Evolutionary conservation across 1,140 invertebrate species (phyloP).

Genomic region (Drosophila nasuta): DNA sequence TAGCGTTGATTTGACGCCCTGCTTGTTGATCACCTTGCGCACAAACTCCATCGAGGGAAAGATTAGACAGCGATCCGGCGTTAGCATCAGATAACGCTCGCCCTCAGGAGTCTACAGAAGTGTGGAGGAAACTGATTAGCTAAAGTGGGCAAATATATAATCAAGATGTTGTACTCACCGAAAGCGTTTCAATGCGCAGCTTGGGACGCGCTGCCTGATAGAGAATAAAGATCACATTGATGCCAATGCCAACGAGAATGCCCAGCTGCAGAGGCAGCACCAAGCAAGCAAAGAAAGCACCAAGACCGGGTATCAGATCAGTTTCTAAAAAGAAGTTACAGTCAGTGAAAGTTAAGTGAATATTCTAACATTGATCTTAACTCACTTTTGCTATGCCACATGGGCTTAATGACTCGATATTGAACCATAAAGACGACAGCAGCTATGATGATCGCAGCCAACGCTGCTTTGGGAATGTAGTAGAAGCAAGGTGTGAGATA

Average conservation of each 20-base stretch:
- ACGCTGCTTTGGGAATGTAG: slow-evolving; percentile 92
- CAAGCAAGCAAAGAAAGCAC: slow-evolving; percentile 94
- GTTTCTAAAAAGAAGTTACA: slow-evolving; percentile 87
- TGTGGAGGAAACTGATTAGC: not conserved
- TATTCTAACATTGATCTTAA: not conserved
- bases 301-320: slow-evolving; percentile 92
- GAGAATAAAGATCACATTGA: slow-evolving; percentile 94
- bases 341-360: not conserved
- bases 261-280: slow-evolving; percentile 94
- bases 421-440: slow-evolving; percentile 95
- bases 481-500: slow-evolving; percentile 92
- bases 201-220: slow-evolving; percentile 96
- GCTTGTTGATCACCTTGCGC: slow-evolving; percentile 92
- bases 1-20: slow-evolving; percentile 88
- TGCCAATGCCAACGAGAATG: slow-evolving; percentile 94
- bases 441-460: slow-evolving; percentile 92
- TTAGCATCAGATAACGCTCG: slow-evolving; percentile 92
- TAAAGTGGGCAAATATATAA: not conserved
- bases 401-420: slow-evolving; percentile 90
- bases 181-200: slow-evolving; percentile 90
- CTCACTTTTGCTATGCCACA: slow-evolving; percentile 93
- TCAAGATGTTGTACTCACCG: slow-evolving; percentile 62
- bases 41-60: slow-evolving; percentile 96
- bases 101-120: slow-evolving; percentile 87
- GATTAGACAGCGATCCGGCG: slow-evolving; percentile 93